Conservation (phyloP, 2,888 invertebrate species). For the Spisula solida region DNA sequence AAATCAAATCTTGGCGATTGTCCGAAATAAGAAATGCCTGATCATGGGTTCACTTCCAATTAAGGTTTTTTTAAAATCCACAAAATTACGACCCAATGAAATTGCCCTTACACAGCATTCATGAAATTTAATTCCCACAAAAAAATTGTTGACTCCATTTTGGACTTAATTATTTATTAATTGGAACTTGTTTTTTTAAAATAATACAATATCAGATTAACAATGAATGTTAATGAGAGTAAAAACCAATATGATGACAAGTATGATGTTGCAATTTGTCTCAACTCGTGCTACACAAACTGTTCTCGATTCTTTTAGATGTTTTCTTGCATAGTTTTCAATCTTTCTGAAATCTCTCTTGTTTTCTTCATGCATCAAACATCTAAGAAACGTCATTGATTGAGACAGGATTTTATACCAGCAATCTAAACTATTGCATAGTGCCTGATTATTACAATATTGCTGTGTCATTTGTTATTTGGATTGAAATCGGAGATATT, state of each 20-base stretch:
- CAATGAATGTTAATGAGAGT: neutral
- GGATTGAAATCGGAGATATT: constrained; percentile 2
- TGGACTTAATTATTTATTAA: neutral
- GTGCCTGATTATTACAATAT: constrained; percentile 6
- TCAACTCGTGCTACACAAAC: neutral
- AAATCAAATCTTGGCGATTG: too few species aligned
- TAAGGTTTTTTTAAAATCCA: too few species aligned
- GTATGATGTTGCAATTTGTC: neutral
- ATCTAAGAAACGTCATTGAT: constrained; percentile 5
- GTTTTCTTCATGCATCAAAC: constrained; percentile 8
- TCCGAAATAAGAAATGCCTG: too few species aligned
- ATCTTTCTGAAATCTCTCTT: neutral
- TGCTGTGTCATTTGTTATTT: constrained; percentile 14
- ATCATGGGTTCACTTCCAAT: too few species aligned
- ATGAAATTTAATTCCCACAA: too few species aligned
- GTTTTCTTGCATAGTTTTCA: constrained; percentile 22
- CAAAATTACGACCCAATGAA: too few species aligned
- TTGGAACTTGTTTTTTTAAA: neutral
- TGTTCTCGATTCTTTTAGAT: constrained; percentile 7
- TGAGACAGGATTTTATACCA: neutral
- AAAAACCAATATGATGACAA: neutral
- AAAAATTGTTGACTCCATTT: neutral
- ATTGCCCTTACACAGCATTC: too few species aligned
- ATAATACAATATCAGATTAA: neutral
- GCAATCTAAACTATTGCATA: neutral